phyloP scores from a whole-genome alignment of 1,140 invertebrate genomes.

The Drosophila ogumai region DNA sequence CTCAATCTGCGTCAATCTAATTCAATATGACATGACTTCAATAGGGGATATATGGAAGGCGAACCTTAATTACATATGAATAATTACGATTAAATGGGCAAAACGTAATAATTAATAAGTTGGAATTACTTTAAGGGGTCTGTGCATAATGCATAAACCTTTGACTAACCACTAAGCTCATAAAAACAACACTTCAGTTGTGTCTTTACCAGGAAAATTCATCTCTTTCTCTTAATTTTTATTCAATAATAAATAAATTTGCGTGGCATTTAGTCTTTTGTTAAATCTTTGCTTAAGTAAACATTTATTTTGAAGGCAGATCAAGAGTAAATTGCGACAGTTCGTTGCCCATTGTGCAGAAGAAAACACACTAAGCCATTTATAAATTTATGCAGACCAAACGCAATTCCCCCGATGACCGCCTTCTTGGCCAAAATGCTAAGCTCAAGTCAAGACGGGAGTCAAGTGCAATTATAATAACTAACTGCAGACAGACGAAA shows the following conservation, averaged over 20 bases:
- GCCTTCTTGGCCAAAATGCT: conserved; percentile 15
- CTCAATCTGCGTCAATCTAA: conserved; percentile 49
- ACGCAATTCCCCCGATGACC: conserved; percentile 27
- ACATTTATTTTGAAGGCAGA: conserved; percentile 30
- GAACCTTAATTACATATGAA: conserved; percentile 22
- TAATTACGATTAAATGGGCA: conserved; percentile 26
- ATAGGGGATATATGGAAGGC: not conserved
- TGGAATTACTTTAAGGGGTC: not conserved
- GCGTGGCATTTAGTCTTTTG: conserved; percentile 12
- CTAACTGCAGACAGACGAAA: conserved; percentile 40
- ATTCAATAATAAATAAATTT: conserved; percentile 10
- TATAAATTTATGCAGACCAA: conserved; percentile 45
- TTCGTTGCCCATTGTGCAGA: conserved; percentile 32
- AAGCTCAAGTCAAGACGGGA: conserved; percentile 33
- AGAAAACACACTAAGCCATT: conserved; percentile 40
- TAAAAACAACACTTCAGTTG: not conserved
- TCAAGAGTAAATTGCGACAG: conserved; percentile 31
- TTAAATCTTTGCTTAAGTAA: conserved; percentile 26
- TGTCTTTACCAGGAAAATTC: not conserved
- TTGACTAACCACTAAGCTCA: not conserved
- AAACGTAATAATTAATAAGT: conserved; percentile 28
- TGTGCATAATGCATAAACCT: not conserved
- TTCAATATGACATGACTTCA: conserved; percentile 26
- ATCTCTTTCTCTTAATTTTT: not conserved
- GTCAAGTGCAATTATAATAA: conserved; percentile 57